A percentile compares a stretch with the other conserved stretches of the same genome.
These are phyloP conservation scores for Linnaemya tessellans DNA, from an alignment of 2,888 invertebrate genomes.

Conservation along the genomic window DNA sequence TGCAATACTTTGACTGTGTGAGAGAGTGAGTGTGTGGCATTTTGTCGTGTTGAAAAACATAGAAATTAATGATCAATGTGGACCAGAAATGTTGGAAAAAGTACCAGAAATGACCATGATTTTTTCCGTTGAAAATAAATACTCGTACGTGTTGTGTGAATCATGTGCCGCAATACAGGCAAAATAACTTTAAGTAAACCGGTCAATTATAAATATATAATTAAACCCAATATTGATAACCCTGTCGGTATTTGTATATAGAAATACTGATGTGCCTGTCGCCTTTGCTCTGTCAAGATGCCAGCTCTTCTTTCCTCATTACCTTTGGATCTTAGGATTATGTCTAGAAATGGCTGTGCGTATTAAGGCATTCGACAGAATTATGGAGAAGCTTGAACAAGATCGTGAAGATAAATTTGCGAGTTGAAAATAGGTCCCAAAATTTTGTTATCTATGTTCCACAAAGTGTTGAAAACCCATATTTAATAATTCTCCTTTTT, in stretches of 20 bases:
- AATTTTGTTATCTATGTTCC: no score
- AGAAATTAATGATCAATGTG: slow-evolving; percentile 52
- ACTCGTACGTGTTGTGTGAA: slow-evolving; percentile 23
- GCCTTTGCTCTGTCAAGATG: no score
- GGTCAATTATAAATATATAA: slow-evolving; percentile 16
- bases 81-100: slow-evolving; percentile 16
- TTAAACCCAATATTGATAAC: neutral
- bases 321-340: no score
- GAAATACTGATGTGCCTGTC: neutral
- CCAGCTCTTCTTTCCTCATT: no score
- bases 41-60: slow-evolving; percentile 50
- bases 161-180: neutral
- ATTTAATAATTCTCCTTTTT: no score
- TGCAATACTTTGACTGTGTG: slow-evolving; percentile 10
- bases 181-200: slow-evolving; percentile 25
- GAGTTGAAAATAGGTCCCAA: no score
- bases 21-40: slow-evolving; percentile 42
- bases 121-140: slow-evolving; percentile 27
- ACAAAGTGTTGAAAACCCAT: no score
- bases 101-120: slow-evolving; percentile 1
- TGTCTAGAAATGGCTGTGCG: no score
- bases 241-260: neutral
- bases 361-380: no score
- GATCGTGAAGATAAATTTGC: no score
- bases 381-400: no score